These are phyloP conservation scores for Desoria tigrina DNA, from an alignment of 2,888 invertebrate genomes.

Conservation along the genomic window DNA sequence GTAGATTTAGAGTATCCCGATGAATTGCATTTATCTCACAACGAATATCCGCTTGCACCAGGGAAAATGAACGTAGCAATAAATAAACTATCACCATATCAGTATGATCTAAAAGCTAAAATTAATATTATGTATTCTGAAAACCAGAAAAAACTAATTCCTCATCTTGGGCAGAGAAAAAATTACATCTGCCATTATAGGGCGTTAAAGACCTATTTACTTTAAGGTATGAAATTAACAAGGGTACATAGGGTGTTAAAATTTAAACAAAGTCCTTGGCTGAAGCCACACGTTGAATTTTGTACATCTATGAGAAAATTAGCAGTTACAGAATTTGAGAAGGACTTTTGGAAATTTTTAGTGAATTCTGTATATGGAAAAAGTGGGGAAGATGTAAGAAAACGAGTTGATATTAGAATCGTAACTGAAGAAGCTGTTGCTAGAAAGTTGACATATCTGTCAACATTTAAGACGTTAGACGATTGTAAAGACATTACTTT, in stretches of 20 bases:
- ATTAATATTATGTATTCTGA: constrained; percentile 10
- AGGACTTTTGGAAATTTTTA: constrained; percentile 29
- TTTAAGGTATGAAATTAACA: constrained; percentile 10
- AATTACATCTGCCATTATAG: constrained; percentile 13
- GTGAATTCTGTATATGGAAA: constrained; percentile 31
- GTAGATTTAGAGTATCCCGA: background rate
- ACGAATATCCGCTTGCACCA: constrained; percentile 17
- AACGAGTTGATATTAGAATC: constrained; percentile 17
- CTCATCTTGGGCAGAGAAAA: constrained; percentile 11
- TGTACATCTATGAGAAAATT: constrained; percentile 16
- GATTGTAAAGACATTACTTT: background rate
- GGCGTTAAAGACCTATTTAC: constrained; percentile 14
- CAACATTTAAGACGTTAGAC: constrained; percentile 15
- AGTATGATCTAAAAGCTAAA: constrained; percentile 8
- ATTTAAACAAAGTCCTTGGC: constrained; percentile 21
- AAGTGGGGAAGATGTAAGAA: constrained; percentile 23
- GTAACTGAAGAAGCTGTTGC: constrained; percentile 5
- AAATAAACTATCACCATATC: constrained; percentile 13
- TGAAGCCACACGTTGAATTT: constrained; percentile 3
- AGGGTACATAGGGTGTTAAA: constrained; percentile 12
- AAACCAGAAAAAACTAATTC: constrained; percentile 12
- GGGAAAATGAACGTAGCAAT: background rate
- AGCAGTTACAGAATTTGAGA: constrained; percentile 22
- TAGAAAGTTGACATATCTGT: background rate
- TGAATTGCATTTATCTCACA: background rate